Evolutionary conservation across 2,888 invertebrate genomes (phyloP), one percentile per base, ranked within the genome.

Genomic region (Zaprionus lineosus): DNA sequence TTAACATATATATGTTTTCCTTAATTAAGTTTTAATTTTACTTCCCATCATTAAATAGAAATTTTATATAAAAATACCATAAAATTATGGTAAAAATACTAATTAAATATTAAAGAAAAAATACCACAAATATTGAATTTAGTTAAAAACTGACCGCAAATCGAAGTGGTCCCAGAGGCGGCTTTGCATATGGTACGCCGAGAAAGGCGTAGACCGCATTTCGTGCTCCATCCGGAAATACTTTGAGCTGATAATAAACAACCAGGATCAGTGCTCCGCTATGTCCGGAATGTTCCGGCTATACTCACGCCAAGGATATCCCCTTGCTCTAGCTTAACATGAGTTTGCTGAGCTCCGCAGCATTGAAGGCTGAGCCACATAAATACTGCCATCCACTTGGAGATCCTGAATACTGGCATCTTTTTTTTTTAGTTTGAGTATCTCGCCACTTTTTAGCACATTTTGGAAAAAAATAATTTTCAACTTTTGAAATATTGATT

Each of bases 181-280:
- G 93, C 65, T 93, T 92, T 16, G 96, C 96, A 84, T 95, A 97
- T 0, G 96, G 97, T 59, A 97, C 92, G 11, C 96, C 95, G 71
- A 94, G 91, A 88, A 93, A 95, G 43, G 93, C 93, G 88, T 94
- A 93, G 3, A 94, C 92, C 0, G 93, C 92, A 40, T 90, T 91
- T 46, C 92, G 90, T 8, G 92, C 91, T 33, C 91, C 91, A 75
- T 94, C 93, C 7, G 93, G 91, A 84, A 92, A 94, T 21, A 93
- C 91, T 90, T 93, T 93, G 8, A 93, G 92, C 94, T 94, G 90
- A 1, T 34, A 64, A 0, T 4, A 12, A 44, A 40, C 3, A 12
- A 1, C 0, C 5, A 9, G 1, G 16, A 6, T n/a, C 0, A 34
- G 19, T 21, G 0, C 21, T 7, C 21, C 2, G 15, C 3, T 9